Evolutionary conservation across 2,113 vertebrate species (phyloP).

Genomic region (Dipodomys ordii): DNA sequence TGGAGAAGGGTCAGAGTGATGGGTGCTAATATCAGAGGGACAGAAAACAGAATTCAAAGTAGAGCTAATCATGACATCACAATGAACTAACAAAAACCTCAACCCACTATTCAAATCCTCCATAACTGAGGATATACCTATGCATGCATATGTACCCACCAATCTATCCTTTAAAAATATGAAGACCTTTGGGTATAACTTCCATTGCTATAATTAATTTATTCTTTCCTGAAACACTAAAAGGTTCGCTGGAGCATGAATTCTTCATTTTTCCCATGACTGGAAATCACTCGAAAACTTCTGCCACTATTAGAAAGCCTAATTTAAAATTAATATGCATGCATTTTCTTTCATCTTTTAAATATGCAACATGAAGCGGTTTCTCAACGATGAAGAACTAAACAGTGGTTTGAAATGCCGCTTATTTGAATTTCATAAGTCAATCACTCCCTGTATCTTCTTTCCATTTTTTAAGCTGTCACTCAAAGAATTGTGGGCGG

Average conservation of each 20-base stretch:
- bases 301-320: constrained; percentile 66
- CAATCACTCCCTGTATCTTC: constrained; percentile 46
- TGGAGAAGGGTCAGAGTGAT: neutral
- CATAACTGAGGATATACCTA: too few relatives aligned
- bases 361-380: constrained; percentile 82
- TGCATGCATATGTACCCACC: neutral
- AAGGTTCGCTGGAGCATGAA: constrained; percentile 50
- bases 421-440: constrained; percentile 85
- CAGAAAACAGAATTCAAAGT: neutral
- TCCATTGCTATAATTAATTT: constrained; percentile 30
- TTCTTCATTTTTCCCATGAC: constrained; percentile 59
- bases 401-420: constrained; percentile 77
- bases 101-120: neutral
- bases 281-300: constrained; percentile 64
- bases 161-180: neutral
- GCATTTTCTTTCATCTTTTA: constrained; percentile 82
- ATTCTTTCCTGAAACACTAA: constrained; percentile 33
- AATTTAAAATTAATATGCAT: constrained; percentile 85
- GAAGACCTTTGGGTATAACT: neutral
- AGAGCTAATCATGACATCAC: neutral
- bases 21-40: neutral
- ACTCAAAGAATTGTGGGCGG: constrained; percentile 74
- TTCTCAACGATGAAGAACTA: constrained; percentile 83
- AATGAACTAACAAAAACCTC: neutral
- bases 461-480: constrained; percentile 69